Evolutionary conservation across 2,113 vertebrate genomes (phyloP), one percentile per base, ranked within the genome.

Genomic region (Pollachius pollachius): DNA sequence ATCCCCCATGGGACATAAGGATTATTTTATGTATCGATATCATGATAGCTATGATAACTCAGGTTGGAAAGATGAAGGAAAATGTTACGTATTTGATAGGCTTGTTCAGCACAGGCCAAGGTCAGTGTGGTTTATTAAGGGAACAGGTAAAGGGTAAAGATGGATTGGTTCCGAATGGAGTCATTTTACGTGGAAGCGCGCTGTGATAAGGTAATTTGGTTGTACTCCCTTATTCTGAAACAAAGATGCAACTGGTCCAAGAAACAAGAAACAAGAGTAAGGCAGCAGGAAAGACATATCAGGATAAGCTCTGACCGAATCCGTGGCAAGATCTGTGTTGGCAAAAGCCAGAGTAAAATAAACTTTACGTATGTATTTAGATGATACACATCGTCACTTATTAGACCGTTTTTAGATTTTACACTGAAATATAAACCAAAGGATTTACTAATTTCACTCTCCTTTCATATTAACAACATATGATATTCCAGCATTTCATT

Each of bases 331-430:
- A 79, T 71, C 4, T 23, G 21, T 58, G 23, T 69, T 64, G 61
- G 15, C 72, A 15, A 75, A 81, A 79, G 69, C 73, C 73, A 58
- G 63, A 74, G 52, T 62, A 15, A 82, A 76, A 81, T 48, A 34
- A 80, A 78, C 64, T 15, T 60, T 79, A 68, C 70, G 68, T 83
- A 81, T 90, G 87, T 87, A 87, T 86, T 81, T 70, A 72, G 58
- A 59, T 60, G 66, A 65, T 71, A 71, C 75, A 86, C 75, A 79
- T 79, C 70, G 79, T 76, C 56, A 72, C 62, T 70, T 69, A 73
- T 52, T 79, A 56, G 69, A 69, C 56, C 30, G 66, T 48, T 70
- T 80, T 69, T 52, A 64, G 54, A 21, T 66, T 23, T 77, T 54
- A 63, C 68, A 63, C 69, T 72, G 69, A 67, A 72, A 58, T 67